Percentiles rank a stretch among this genome's conserved stretches.
Conservation (phyloP, 2,888 invertebrate species). For the Sesamia inferens region DNA sequence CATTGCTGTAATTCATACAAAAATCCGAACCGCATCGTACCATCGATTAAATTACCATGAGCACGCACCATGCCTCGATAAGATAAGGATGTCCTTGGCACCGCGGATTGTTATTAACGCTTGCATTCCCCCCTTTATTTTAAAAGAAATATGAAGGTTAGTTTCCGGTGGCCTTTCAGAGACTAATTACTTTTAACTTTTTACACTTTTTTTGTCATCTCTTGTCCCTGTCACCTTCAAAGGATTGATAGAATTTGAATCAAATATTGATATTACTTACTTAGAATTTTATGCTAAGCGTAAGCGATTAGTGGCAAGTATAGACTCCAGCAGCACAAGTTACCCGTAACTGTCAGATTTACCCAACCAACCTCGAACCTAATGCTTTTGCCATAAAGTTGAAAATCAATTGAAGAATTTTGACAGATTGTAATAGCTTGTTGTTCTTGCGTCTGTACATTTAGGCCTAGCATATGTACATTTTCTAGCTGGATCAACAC, state of each 20-base stretch:
- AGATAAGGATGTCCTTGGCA: conserved; percentile 73
- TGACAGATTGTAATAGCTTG: too few relatives aligned
- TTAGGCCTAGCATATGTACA: too few relatives aligned
- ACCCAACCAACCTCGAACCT: too few relatives aligned
- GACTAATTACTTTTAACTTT: neutral
- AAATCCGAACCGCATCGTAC: conserved; percentile 64
- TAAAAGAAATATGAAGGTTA: conserved; percentile 19
- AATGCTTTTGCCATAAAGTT: too few relatives aligned
- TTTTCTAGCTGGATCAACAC: neutral
- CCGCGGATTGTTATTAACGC: conserved; percentile 38
- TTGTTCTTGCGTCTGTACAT: too few relatives aligned
- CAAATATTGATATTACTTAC: neutral
- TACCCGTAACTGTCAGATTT: too few relatives aligned
- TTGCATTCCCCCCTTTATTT: conserved; percentile 18
- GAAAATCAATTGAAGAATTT: too few relatives aligned
- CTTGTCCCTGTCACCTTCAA: neutral
- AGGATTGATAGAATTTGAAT: neutral
- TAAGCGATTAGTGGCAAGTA: neutral
- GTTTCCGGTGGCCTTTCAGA: neutral
- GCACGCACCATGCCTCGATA: conserved; percentile 67
- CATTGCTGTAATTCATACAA: conserved; percentile 53
- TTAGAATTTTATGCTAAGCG: neutral
- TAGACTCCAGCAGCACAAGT: too few relatives aligned
- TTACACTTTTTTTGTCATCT: too few relatives aligned
- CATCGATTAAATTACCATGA: conserved; percentile 69